These are phyloP conservation scores for Marmota flaviventris DNA, from an alignment of 2,113 vertebrate species.

Conservation along the genomic window DNA sequence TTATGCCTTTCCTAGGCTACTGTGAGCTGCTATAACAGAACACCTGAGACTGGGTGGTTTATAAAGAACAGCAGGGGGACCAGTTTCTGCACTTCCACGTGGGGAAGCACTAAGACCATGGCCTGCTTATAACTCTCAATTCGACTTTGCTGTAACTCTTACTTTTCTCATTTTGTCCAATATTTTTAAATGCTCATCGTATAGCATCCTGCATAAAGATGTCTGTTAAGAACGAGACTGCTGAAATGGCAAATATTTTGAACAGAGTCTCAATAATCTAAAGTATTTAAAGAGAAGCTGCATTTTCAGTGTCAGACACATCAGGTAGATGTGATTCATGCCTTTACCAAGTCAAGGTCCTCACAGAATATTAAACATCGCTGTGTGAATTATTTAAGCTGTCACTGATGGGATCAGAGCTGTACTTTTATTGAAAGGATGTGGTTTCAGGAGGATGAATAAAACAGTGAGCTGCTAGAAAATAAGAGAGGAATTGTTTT, in stretches of 20 bases:
- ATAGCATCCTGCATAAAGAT: constrained; percentile 17
- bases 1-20: neutral
- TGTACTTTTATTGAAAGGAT: neutral
- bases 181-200: neutral
- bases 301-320: constrained; percentile 22
- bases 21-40: neutral
- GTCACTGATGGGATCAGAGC: neutral
- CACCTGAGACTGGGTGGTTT: neutral
- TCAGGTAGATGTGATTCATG: neutral
- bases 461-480: neutral
- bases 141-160: neutral
- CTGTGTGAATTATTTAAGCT: constrained; percentile 45
- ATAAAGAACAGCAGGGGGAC: neutral
- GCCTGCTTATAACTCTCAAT: neutral
- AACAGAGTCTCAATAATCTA: neutral
- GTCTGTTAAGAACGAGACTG: constrained; percentile 55
- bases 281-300: neutral
- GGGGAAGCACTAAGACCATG: too few species aligned
- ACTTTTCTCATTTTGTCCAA: constrained; percentile 38
- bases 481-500: neutral
- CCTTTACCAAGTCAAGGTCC: neutral
- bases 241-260: constrained; percentile 51
- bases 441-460: neutral
- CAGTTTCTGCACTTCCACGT: rapidly evolving
- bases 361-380: neutral